phyloP scores from a whole-genome alignment of 2,797 vertebrate species.

The Pteropus rufus region DNA sequence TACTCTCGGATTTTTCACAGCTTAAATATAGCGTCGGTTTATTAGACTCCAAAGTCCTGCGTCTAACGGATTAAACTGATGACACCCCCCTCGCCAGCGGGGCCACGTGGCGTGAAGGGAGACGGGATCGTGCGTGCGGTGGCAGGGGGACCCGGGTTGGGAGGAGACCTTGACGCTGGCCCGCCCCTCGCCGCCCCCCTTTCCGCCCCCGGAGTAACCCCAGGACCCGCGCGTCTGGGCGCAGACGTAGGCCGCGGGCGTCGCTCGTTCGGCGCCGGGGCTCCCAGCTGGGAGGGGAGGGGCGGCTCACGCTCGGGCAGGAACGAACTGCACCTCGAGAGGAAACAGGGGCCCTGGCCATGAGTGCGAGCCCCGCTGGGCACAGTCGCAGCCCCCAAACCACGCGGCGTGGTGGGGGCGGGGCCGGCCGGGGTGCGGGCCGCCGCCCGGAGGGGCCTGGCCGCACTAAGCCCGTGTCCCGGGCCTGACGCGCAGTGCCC shows the following conservation, averaged over 20 bases:
- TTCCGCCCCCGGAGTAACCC: neutral
- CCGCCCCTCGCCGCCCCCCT: neutral
- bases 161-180: constrained; percentile 17
- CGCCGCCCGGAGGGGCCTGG: too few relatives aligned
- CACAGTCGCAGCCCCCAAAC: neutral
- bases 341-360: neutral
- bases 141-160: neutral
- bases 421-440: neutral
- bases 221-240: neutral
- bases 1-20: constrained; percentile 75
- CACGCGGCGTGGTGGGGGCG: accelerated
- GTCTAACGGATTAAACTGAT: constrained; percentile 82
- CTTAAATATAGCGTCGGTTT: constrained; percentile 81
- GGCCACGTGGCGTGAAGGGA: constrained; percentile 77
- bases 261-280: neutral
- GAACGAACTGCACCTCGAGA: neutral
- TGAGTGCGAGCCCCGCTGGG: neutral
- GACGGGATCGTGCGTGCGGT: constrained; percentile 45
- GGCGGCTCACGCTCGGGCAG: neutral
- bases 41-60: constrained; percentile 81
- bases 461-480: too few relatives aligned
- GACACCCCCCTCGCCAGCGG: constrained; percentile 80
- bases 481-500: too few relatives aligned
- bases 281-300: neutral
- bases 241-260: neutral